Evolutionary conservation across 1,140 invertebrate species (phyloP).

Genomic region (Andricus grossulariae): DNA sequence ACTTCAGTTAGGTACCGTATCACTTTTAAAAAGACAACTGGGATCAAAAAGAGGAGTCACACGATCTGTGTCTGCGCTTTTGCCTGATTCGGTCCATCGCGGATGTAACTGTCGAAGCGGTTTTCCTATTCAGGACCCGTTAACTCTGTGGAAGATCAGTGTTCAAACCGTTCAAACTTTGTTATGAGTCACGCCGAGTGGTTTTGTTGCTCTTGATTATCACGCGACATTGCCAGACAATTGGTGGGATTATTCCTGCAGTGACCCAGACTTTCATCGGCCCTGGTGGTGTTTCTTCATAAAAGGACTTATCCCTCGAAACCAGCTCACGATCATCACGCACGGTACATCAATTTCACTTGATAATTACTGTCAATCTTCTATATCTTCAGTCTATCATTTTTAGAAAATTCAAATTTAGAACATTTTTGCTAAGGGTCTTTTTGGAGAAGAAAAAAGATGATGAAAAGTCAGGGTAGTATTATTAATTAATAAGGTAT

Average conservation of each 20-base stretch:
- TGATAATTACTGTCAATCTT: not conserved
- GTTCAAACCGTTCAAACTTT: conserved; percentile 7
- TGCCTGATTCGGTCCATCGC: conserved; percentile 20
- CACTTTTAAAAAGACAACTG: not conserved
- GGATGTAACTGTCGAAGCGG: conserved; percentile 30
- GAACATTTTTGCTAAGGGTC: not conserved
- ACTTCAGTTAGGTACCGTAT: not conserved
- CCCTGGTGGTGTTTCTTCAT: conserved; percentile 36
- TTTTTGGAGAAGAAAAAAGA: not conserved
- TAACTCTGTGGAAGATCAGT: conserved; percentile 20
- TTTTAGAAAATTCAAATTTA: not conserved
- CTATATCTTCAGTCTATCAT: not conserved
- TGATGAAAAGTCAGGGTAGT: not conserved
- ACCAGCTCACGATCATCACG: conserved; percentile 28
- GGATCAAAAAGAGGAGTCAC: not conserved
- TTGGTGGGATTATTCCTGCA: conserved; percentile 43
- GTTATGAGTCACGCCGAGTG: conserved; percentile 26
- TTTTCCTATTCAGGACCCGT: conserved; percentile 23
- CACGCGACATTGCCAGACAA: conserved; percentile 41
- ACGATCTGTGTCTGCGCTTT: not conserved
- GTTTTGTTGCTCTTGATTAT: conserved; percentile 30
- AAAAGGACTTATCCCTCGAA: conserved; percentile 43
- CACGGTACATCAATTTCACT: conserved; percentile 21
- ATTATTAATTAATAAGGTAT: too few species aligned
- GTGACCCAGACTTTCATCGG: conserved; percentile 49